Evolutionary conservation across 2,113 vertebrate species (phyloP).

Genomic region (Sardina pilchardus): DNA sequence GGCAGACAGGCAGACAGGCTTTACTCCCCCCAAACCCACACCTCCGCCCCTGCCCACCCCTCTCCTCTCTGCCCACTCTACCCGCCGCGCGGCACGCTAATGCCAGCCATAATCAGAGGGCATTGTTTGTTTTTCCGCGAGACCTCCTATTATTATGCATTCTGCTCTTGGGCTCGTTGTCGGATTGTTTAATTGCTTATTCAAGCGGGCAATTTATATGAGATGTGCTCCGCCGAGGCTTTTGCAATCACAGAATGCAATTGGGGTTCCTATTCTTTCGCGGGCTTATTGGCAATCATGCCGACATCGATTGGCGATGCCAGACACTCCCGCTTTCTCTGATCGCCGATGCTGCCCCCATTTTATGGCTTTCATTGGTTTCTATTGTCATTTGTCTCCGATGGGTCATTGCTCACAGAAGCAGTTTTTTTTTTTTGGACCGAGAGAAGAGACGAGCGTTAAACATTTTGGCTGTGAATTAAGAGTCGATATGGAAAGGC

Average conservation of each 20-base stretch:
- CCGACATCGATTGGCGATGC: conserved; percentile 15
- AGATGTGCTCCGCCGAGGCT: conserved; percentile 38
- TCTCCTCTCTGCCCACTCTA: conserved; percentile 1
- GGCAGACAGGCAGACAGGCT: background rate
- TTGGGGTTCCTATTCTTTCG: conserved; percentile 23
- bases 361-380: background rate
- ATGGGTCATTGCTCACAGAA: background rate
- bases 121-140: conserved; percentile 43
- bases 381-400: background rate
- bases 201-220: conserved; percentile 37
- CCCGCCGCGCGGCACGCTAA: too few species aligned
- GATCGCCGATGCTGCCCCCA: background rate
- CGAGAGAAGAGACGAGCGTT: background rate
- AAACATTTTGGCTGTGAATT: background rate
- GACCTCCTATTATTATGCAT: conserved; percentile 30
- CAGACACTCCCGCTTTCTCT: background rate
- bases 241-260: conserved; percentile 28
- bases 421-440: background rate
- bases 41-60: background rate
- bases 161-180: conserved; percentile 40
- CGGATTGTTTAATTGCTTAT: conserved; percentile 56
- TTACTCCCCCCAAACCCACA: background rate
- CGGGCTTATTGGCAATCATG: conserved; percentile 40
- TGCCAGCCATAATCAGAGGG: conserved; percentile 42
- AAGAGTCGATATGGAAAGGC: background rate